Conservation (phyloP, 2,888 invertebrate species). For the Drosophila greeni region DNA sequence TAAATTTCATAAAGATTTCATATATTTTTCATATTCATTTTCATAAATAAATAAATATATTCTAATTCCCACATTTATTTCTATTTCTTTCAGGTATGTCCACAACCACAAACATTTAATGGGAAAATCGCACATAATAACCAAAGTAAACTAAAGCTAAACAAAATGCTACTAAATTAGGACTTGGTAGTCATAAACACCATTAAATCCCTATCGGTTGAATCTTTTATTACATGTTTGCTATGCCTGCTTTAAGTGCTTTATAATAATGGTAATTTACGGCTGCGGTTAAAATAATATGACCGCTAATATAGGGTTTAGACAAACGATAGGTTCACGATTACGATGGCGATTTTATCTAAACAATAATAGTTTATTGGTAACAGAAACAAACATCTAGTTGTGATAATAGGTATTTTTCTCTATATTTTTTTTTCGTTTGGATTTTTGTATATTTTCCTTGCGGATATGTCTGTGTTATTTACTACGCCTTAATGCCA, state of each 20-base stretch:
- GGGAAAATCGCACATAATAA: conserved; percentile 24
- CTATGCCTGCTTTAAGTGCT: conserved; percentile 28
- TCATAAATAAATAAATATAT: background rate
- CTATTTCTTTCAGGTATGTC: conserved; percentile 55
- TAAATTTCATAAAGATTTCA: too few relatives aligned
- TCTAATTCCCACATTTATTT: conserved; percentile 4
- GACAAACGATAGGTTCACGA: background rate
- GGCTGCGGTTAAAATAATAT: conserved; percentile 3
- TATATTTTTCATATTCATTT: background rate
- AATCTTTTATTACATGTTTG: conserved; percentile 9
- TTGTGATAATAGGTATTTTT: background rate
- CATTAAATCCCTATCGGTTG: conserved; percentile 33
- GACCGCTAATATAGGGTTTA: background rate
- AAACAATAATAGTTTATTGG: conserved; percentile 6
- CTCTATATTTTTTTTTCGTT: background rate
- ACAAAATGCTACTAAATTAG: conserved; percentile 6
- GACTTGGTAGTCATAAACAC: conserved; percentile 3
- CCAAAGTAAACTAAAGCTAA: background rate
- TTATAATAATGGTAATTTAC: conserved; percentile 31
- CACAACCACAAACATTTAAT: conserved; percentile 11
- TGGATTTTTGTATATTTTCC: conserved; percentile 10
- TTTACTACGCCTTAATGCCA: conserved; percentile 63
- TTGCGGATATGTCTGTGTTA: conserved; percentile 29
- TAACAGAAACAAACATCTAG: background rate
- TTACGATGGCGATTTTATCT: conserved; percentile 1